Base-by-base conservation (phyloP, 1,140 invertebrate species). In the Samia ricini region DNA sequence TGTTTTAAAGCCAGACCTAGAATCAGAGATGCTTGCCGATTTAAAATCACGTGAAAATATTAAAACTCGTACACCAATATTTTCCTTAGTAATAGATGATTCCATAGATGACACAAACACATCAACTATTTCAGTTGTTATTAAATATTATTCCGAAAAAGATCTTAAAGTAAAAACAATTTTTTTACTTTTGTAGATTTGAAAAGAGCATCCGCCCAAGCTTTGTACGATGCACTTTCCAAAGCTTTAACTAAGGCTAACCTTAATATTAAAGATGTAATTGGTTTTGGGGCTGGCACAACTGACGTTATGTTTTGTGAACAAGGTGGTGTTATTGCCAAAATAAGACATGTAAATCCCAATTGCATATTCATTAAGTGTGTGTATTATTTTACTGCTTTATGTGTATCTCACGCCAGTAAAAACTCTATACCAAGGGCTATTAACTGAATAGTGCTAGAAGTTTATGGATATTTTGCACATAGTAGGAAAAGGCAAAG, bases 221-320 rank as follows among this genome's bases (percentile, higher is more conserved):
- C 22, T 22, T 58, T 66, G 55, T 66, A 61, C 57, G 55, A 63
- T 42, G 48, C 42, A 6, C 20, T 60, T 6, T 60, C 22, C 12
- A 18, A 15, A 22, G 4, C 42, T 7, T 29, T 68, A 36, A 36
- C 33, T 60, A 52, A 68, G 51, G 18, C 48, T 52, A 60, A 63
- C 26, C 48, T 68, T 12, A 26, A 70, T 57, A 65, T 76, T 33
- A 60, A 73, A 64, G 36, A 65, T 56, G 54, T 59, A 51, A 54
- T 77, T 61, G 66, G 71, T 54, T 75, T 74, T 65, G 71, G 66
- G 12, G 69, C 69, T 59, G 72, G 74, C 36, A 66, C 68, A n/a
- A 72, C 67, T n/a, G 60, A 59, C 36, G 68, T 76, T 15, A 73
- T 73, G 64, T 74, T 77, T 72, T 72, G 67, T 4, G 56, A 66